phyloP scores from a whole-genome alignment of 2,797 vertebrate genomes.

The Cossypha caffra region DNA sequence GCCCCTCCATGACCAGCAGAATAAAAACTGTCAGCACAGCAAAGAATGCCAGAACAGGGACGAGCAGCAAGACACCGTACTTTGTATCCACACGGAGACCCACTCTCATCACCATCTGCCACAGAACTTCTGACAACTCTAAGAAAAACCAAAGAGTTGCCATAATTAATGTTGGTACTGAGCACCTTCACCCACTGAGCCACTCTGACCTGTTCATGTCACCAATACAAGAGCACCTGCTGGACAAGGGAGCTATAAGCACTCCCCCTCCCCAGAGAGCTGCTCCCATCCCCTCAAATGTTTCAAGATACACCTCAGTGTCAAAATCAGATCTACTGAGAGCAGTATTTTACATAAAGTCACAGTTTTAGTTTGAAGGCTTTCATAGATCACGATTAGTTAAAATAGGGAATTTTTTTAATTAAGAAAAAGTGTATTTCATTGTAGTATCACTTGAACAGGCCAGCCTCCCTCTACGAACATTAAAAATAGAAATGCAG shows the following conservation, averaged over 20 bases:
- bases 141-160: background rate
- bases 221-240: background rate
- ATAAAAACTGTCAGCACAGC: constrained; percentile 89
- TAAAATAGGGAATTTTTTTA: background rate
- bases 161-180: background rate
- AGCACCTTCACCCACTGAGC: background rate
- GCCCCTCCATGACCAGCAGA: constrained; percentile 95
- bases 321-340: background rate
- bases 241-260: background rate
- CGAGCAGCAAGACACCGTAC: constrained; percentile 83
- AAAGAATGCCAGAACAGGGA: constrained; percentile 87
- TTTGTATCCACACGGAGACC: constrained; percentile 83
- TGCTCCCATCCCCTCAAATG: background rate
- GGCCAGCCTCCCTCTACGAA: background rate
- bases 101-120: constrained; percentile 93
- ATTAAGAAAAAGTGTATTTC: background rate
- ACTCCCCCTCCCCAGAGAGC: background rate
- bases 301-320: background rate
- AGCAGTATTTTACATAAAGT: background rate
- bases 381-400: background rate
- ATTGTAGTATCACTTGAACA: background rate
- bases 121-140: constrained; percentile 96
- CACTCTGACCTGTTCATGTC: background rate
- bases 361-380: background rate
- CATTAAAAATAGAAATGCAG: background rate